phyloP scores from a whole-genome alignment of 2,888 invertebrate species.

The Rotaria sp. region DNA sequence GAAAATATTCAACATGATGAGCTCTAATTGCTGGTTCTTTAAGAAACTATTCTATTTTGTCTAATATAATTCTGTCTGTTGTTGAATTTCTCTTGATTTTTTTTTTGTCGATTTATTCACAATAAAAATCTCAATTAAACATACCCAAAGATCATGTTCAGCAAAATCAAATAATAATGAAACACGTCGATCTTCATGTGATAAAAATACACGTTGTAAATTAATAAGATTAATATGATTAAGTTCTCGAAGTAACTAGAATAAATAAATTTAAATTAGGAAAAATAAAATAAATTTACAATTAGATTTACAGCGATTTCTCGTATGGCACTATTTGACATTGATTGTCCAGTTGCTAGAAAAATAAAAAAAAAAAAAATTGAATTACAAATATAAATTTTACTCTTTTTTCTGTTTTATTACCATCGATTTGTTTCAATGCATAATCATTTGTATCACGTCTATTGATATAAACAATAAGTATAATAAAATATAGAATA shows the following conservation, averaged over 20 bases:
- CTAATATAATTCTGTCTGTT: too few species aligned
- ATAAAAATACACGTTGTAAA: constrained; percentile 86
- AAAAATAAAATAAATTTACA: neutral
- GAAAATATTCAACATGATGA: too few species aligned
- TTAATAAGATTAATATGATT: constrained; percentile 95
- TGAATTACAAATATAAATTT: neutral
- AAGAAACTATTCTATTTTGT: too few species aligned
- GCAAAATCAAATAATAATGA: constrained; percentile 96
- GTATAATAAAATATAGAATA: neutral
- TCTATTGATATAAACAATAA: constrained; percentile 42
- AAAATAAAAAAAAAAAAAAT: neutral
- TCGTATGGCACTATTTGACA: constrained; percentile 82
- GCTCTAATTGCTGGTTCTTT: too few species aligned
- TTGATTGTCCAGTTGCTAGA: constrained; percentile 69
- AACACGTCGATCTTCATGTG: constrained; percentile 89
- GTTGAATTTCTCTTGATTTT: too few species aligned
- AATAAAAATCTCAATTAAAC: constrained; percentile 40
- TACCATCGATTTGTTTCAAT: constrained; percentile 94
- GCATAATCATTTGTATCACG: constrained; percentile 83
- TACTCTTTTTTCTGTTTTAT: constrained; percentile 50
- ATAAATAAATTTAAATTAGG: constrained; percentile 39
- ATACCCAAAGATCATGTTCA: constrained; percentile 91
- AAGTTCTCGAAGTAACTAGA: constrained; percentile 79
- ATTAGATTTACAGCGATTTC: constrained; percentile 82
- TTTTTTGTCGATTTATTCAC: too few species aligned